Evolutionary conservation across 2,797 vertebrate species (phyloP), one percentile per base, ranked within the genome.

Genomic region (Euthynnus affinis): DNA sequence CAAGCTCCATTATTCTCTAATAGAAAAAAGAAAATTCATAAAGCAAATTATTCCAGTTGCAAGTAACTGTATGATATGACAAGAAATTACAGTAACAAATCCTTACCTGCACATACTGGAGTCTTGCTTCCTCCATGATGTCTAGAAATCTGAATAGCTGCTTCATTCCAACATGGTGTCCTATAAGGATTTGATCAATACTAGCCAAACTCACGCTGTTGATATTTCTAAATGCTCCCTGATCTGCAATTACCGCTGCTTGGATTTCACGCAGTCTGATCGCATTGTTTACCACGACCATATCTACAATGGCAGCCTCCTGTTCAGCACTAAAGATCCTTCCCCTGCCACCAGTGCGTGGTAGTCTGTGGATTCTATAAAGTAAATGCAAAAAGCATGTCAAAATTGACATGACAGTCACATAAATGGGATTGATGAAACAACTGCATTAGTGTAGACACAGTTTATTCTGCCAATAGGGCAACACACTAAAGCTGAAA

Each of bases 261-360:
- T 56, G 40, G 40, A 40, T 70, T 82, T 64, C 57, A 71, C 8
- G 3, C 18, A 76, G 37, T 49, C 67, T 78, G 9, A 74, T 62
- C 5, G 9, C 56, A 71, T 56, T 58, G 20, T 76, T 76, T 79
- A 48, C 74, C 44, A 49, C 0, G 13, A 70, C 75, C 40, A 34
- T 63, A 25, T 78, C 20, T 29, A 60, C 63, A 80, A 75, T 27
- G 32, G 63, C 62, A 48, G 56, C 18, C 64, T 73, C 58, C 71
- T 73, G 6, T 42, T 80, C 23, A 57, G 18, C 23, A 58, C 5
- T 46, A 37, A 10, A 37, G 37, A 32, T 71, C 4, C 46, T 52
- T 74, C 20, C 37, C 12, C 37, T 37, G 37, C 49, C 55, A 32
- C 48, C 68, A 76, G 15, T 13, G 40, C 18, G 37, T 49, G 62